Base-by-base conservation (phyloP, 2,113 vertebrate species). In the Cepphus grylle region DNA sequence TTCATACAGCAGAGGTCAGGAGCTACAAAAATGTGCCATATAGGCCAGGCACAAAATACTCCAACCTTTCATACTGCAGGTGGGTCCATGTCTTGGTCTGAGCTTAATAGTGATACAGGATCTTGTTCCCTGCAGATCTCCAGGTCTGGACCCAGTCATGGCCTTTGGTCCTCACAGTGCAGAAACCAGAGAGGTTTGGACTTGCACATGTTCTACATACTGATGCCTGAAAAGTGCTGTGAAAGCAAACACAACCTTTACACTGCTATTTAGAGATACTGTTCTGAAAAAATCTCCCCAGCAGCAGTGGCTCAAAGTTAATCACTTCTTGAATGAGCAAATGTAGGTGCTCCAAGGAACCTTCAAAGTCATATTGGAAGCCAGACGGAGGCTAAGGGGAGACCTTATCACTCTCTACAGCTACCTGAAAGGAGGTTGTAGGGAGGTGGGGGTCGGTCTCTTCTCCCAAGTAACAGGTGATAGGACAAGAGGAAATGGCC, bases 181-280 rank as follows among this genome's bases (percentile, higher is more conserved):
- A 62, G 61, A 86, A 90, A 62, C 22, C 30, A 56, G 15, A 38
- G 18, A 8, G 18, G 30, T 53, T 63, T 76, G 26, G 11, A 42
- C 19, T 63, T 71, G n/a, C 12, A 6, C 16, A 3, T 40, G 25
- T 61, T 87, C 30, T 61, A 23, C 7, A 12, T 34, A 21, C 17
- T 6, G 17, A 5, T 65, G 8, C 34, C 52, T 58, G 23, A 79
- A 66, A 87, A 15, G 11, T 40, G 30, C 26, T 49, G n/a, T 20
- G 14, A 88, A 73, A 82, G 25, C 25, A 88, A 91, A 79, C 16
- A 36, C 23, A 77, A 47, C 7, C 6, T 73, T 71, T 76, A 72
- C 11, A 12, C 13, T 72, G n/a, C 15, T 0, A 0, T 47, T 79
- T 40, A 45, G 58, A 45, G 5, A 88, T 7, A 6, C 21, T 25